Conservation (phyloP, 2,113 vertebrate genomes). For the Albula glossodonta region DNA sequence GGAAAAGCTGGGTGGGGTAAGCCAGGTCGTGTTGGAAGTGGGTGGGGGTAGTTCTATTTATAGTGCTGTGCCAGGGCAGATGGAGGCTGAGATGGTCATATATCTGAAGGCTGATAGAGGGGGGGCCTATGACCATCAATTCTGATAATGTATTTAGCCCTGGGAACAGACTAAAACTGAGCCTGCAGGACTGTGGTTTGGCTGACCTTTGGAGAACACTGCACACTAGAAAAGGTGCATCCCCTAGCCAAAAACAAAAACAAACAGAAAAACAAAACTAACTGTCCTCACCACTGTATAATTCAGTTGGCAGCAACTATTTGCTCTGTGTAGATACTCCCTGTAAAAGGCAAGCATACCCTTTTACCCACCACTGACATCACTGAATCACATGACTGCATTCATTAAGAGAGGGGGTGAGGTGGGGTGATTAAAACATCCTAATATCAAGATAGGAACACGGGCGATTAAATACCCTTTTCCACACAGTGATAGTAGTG, state of each 20-base stretch:
- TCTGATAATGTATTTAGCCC: conserved; percentile 82
- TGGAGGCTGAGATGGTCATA: conserved; percentile 71
- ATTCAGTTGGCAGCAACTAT: conserved; percentile 71
- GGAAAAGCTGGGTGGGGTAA: conserved; percentile 29
- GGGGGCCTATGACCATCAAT: conserved; percentile 76
- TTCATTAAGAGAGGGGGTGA: too few relatives aligned
- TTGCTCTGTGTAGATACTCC: conserved; percentile 78
- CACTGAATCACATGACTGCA: neutral
- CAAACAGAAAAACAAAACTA: neutral
- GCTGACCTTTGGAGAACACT: conserved; percentile 74
- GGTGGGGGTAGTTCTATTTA: conserved; percentile 71
- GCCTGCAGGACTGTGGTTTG: conserved; percentile 64
- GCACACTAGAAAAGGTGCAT: conserved; percentile 77
- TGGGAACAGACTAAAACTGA: conserved; percentile 79
- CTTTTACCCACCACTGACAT: neutral
- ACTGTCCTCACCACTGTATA: conserved; percentile 58
- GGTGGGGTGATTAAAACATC: neutral
- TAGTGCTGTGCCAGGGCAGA: conserved; percentile 75
- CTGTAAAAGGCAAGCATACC: neutral
- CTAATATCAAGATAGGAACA: neutral
- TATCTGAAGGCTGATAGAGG: conserved; percentile 67
- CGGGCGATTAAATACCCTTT: neutral
- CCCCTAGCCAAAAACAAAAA: conserved; percentile 45
- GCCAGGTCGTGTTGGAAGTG: conserved; percentile 63
- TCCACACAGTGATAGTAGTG: neutral